A percentile compares a stretch with the other conserved stretches of the same genome.
phyloP scores from a whole-genome alignment of 2,113 vertebrate genomes.

The Pseudorasbora parva region DNA sequence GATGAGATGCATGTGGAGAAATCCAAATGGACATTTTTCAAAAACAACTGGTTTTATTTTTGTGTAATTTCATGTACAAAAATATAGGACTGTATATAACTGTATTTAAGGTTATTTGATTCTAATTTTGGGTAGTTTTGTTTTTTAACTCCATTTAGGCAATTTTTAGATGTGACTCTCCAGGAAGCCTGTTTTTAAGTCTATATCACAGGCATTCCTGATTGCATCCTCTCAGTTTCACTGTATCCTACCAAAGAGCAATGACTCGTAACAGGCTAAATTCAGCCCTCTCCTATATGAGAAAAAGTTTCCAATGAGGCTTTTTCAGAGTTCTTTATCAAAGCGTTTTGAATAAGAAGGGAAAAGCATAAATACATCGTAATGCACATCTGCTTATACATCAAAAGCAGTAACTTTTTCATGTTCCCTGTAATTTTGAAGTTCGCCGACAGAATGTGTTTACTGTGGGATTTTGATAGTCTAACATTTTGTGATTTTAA shows the following conservation, averaged over 20 bases:
- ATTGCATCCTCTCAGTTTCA: constrained; percentile 3
- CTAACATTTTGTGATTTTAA: constrained; percentile 32
- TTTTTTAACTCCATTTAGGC: neutral
- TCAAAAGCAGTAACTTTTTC: constrained; percentile 31
- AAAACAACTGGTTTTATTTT: neutral
- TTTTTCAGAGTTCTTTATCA: constrained; percentile 18
- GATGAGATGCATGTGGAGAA: neutral
- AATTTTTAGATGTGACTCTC: neutral
- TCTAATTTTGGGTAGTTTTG: neutral
- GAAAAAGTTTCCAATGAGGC: constrained; percentile 8
- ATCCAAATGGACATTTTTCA: neutral
- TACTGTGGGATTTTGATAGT: constrained; percentile 44
- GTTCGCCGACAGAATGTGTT: constrained; percentile 41
- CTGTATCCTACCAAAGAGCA: neutral
- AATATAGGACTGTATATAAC: neutral
- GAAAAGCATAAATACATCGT: neutral
- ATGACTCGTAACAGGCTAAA: neutral
- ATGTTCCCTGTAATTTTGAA: constrained; percentile 51
- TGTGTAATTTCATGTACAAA: neutral
- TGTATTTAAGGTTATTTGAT: neutral
- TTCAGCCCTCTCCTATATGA: neutral
- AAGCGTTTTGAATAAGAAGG: neutral
- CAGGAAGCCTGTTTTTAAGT: constrained; percentile 22
- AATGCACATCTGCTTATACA: constrained; percentile 45
- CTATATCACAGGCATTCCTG: neutral